A percentile compares a stretch with the other conserved stretches of the same genome.
phyloP scores from a whole-genome alignment of 2,113 vertebrate species.

The Corythoichthys intestinalis region DNA sequence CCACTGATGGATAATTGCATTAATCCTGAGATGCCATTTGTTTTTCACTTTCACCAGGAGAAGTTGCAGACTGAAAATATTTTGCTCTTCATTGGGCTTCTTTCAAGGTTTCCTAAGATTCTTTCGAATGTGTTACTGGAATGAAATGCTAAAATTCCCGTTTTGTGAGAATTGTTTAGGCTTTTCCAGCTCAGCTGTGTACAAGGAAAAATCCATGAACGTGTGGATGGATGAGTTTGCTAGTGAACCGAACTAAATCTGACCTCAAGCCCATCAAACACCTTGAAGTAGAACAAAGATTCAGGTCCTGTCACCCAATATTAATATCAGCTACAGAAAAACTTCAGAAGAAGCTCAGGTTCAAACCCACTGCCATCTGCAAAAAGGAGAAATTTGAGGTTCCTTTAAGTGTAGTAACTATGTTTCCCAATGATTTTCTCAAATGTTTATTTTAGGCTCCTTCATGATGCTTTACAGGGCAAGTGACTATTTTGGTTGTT shows the following conservation, averaged over 20 bases:
- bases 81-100: constrained; percentile 11
- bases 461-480: too few relatives aligned
- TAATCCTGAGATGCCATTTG: constrained; percentile 16
- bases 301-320: background rate
- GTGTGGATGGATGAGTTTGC: background rate
- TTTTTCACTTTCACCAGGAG: constrained; percentile 19
- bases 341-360: background rate
- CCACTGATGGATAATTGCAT: constrained; percentile 23
- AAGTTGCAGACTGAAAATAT: constrained; percentile 11
- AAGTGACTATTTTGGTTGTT: too few relatives aligned
- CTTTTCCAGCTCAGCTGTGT: background rate
- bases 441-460: too few relatives aligned
- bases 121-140: background rate
- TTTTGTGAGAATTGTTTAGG: background rate
- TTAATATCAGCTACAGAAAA: background rate
- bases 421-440: background rate
- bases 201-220: background rate
- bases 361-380: background rate
- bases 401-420: background rate
- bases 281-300: too few relatives aligned
- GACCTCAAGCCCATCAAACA: background rate
- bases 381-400: background rate
- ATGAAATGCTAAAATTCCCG: background rate
- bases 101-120: constrained; percentile 1
- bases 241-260: background rate